Percentiles rank a stretch among this genome's conserved stretches.
phyloP scores from a whole-genome alignment of 2,888 invertebrate genomes.

The Phengaris arion region DNA sequence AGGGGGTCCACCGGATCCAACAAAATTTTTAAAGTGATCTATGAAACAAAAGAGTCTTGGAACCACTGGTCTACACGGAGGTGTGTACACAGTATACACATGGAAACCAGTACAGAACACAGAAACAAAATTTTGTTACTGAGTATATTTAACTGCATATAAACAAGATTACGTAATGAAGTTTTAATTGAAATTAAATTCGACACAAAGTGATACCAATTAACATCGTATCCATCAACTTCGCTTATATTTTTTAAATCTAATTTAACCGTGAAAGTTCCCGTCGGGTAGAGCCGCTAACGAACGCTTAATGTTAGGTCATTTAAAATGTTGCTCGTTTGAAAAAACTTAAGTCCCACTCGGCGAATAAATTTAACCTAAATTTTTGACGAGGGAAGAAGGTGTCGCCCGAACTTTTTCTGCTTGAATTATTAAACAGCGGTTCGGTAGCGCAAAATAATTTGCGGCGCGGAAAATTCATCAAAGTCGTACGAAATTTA shows the following conservation, averaged over 20 bases:
- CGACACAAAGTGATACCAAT: conserved; percentile 7
- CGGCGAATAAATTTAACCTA: conserved; percentile 24
- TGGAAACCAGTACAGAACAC: no score
- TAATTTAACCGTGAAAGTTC: conserved; percentile 2
- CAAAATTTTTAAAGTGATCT: no score
- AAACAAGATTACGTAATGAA: neutral
- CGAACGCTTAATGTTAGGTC: conserved; percentile 27
- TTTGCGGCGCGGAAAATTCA: conserved; percentile 1
- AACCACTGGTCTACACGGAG: no score
- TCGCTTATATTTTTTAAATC: conserved; percentile 19
- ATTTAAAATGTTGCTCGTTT: conserved; percentile 28
- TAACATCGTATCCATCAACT: neutral
- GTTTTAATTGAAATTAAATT: neutral
- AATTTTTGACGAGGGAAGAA: conserved; percentile 17
- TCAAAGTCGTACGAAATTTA: neutral
- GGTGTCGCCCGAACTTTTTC: conserved; percentile 16
- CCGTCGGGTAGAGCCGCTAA: conserved; percentile 18
- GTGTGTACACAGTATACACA: no score
- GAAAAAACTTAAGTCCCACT: conserved; percentile 20
- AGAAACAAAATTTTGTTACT: no score
- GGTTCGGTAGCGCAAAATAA: conserved; percentile 12
- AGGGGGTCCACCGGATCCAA: no score
- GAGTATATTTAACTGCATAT: no score
- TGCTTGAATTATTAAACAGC: conserved; percentile 15
- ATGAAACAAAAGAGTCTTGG: no score